Conservation (phyloP, 2,888 invertebrate species). For the Rugalucina vietnamica region DNA sequence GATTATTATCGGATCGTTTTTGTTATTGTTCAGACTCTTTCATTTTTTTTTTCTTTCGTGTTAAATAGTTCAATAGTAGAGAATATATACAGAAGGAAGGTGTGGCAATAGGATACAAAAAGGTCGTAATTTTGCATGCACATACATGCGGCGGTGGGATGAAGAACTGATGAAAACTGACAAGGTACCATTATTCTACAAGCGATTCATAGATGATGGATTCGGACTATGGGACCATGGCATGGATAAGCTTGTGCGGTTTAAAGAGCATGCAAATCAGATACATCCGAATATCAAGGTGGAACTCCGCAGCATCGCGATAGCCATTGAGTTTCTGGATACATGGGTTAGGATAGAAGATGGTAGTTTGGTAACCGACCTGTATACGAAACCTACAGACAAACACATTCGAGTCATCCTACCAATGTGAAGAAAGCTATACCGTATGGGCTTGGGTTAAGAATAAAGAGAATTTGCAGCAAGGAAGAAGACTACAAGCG, state of each 20-base stretch:
- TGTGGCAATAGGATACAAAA: not conserved
- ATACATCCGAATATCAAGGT: constrained; percentile 7
- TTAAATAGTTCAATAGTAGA: too few relatives aligned
- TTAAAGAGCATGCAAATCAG: not conserved
- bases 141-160: constrained; percentile 26
- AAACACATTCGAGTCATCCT: not conserved
- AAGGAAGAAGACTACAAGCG: not conserved
- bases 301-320: not conserved
- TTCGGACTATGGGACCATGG: too few relatives aligned
- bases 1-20: too few relatives aligned
- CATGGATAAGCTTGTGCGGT: too few relatives aligned
- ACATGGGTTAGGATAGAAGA: not conserved
- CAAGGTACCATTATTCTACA: constrained; percentile 12
- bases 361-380: not conserved
- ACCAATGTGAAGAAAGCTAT: not conserved
- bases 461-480: constrained; percentile 2
- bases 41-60: too few relatives aligned
- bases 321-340: not conserved
- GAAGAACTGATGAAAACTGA: not conserved
- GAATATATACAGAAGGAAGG: too few relatives aligned
- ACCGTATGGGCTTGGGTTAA: constrained; percentile 14
- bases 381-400: not conserved
- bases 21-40: too few relatives aligned
- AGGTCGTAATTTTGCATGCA: constrained; percentile 17
- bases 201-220: constrained; percentile 26